Percentiles rank a stretch among this genome's conserved stretches.
Conservation (phyloP, 1,140 invertebrate species). For the Archivesica marissinica region DNA sequence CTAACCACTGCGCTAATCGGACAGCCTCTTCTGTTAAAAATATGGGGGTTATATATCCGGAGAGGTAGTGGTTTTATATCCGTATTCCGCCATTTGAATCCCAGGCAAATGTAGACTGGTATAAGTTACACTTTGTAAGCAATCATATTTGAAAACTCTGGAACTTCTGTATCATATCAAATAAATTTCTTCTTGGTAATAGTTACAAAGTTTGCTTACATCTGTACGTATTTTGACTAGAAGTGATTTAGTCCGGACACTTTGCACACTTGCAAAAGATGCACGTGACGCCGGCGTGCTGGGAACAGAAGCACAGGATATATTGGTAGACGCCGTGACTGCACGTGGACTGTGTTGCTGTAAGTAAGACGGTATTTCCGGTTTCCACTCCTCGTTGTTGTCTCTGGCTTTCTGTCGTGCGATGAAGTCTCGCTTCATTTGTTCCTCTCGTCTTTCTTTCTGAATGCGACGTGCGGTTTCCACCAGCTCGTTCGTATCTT, state of each 20-base stretch:
- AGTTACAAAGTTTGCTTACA: conserved; percentile 18
- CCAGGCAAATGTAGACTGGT: too few species aligned
- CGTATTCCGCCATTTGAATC: too few species aligned
- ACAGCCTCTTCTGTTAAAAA: too few species aligned
- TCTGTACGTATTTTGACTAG: conserved; percentile 61
- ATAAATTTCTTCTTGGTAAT: too few species aligned
- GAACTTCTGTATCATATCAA: too few species aligned
- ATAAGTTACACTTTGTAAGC: too few species aligned
- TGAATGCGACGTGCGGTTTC: conserved; percentile 54
- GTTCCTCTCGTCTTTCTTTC: conserved; percentile 50
- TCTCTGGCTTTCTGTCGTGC: conserved; percentile 29
- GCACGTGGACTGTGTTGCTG: not conserved
- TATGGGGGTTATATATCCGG: too few species aligned
- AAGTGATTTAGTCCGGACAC: conserved; percentile 54
- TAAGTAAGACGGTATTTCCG: not conserved
- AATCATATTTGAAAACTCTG: too few species aligned
- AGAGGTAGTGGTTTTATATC: too few species aligned
- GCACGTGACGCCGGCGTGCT: conserved; percentile 47
- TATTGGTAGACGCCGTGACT: conserved; percentile 22
- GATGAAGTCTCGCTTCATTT: conserved; percentile 52
- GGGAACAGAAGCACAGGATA: conserved; percentile 36
- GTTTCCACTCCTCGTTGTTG: conserved; percentile 51
- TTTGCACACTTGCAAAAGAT: conserved; percentile 50
- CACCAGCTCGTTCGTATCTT: conserved; percentile 55
- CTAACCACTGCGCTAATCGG: too few species aligned